These are phyloP conservation scores for Lasiommata megera DNA, from an alignment of 2,888 invertebrate species.

Conservation along the genomic window DNA sequence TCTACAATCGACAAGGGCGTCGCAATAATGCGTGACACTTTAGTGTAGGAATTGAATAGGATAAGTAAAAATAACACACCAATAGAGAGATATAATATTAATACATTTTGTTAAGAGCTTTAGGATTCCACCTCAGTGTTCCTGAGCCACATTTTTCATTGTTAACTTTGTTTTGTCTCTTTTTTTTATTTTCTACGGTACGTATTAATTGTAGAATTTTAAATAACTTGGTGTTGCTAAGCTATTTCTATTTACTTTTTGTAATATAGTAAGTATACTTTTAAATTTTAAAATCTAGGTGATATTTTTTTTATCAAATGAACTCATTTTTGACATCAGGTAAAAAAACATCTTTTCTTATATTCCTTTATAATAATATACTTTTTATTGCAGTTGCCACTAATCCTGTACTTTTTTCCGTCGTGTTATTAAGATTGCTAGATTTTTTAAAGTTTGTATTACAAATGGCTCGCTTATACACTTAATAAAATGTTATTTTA, in stretches of 20 bases:
- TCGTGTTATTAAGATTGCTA: slow-evolving; percentile 2
- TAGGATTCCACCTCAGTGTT: slow-evolving; percentile 66
- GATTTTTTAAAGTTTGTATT: slow-evolving; percentile 9
- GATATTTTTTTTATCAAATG: slow-evolving; percentile 19
- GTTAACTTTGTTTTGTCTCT: slow-evolving; percentile 47
- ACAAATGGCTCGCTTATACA: slow-evolving; percentile 1
- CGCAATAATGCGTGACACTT: slow-evolving; percentile 48
- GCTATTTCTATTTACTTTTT: slow-evolving; percentile 63
- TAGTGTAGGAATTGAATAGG: slow-evolving; percentile 78
- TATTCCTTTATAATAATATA: slow-evolving; percentile 33
- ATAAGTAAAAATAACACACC: slow-evolving; percentile 72
- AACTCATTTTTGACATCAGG: slow-evolving; percentile 7
- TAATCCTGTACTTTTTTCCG: background rate
- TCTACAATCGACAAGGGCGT: slow-evolving; percentile 18
- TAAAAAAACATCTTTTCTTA: background rate
- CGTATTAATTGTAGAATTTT: slow-evolving; percentile 50
- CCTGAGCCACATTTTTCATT: slow-evolving; percentile 59
- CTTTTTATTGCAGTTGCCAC: background rate
- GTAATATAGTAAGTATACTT: slow-evolving; percentile 68
- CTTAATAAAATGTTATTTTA: slow-evolving; percentile 5
- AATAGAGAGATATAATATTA: slow-evolving; percentile 59
- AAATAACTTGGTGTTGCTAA: slow-evolving; percentile 54
- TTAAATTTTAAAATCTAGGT: slow-evolving; percentile 62
- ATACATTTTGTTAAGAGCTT: slow-evolving; percentile 67
- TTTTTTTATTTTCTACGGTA: slow-evolving; percentile 50